Evolutionary conservation across 1,140 invertebrate species (phyloP).

Genomic region (Thalassaphorura encarpata): DNA sequence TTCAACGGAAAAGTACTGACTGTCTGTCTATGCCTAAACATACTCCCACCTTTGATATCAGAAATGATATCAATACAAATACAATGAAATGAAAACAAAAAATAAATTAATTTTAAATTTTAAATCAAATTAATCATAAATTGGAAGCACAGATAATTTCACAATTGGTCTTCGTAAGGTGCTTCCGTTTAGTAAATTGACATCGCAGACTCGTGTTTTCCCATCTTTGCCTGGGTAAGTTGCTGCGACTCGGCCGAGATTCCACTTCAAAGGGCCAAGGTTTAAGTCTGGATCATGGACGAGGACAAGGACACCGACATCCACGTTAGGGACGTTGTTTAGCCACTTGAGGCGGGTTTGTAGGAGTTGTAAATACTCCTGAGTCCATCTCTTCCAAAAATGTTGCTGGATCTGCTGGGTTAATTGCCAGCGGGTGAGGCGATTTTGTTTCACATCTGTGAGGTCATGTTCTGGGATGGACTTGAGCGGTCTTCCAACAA

Average conservation of each 20-base stretch:
- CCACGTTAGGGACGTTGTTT: constrained; percentile 1
- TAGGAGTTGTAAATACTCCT: constrained; percentile 1
- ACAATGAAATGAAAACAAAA: no score
- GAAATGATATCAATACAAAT: no score
- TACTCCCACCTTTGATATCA: no score
- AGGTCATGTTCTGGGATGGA: constrained; percentile 5
- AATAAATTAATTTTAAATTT: no score
- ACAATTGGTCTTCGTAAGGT: neutral
- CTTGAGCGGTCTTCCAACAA: neutral
- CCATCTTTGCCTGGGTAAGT: constrained; percentile 33
- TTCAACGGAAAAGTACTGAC: no score
- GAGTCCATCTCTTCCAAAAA: constrained; percentile 4
- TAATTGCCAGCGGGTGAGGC: constrained; percentile 9
- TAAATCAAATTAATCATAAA: no score
- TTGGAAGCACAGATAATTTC: constrained; percentile 6
- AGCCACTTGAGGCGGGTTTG: constrained; percentile 4
- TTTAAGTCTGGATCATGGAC: constrained; percentile 32
- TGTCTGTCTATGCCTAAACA: no score
- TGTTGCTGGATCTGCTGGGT: constrained; percentile 13
- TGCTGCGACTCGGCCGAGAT: constrained; percentile 33
- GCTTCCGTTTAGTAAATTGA: neutral
- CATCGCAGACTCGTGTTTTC: constrained; percentile 25
- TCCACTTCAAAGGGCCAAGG: constrained; percentile 33
- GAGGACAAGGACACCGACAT: constrained; percentile 26
- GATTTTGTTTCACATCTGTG: neutral